Evolutionary conservation across 2,888 invertebrate species (phyloP).

Genomic region (Limenitis camilla): DNA sequence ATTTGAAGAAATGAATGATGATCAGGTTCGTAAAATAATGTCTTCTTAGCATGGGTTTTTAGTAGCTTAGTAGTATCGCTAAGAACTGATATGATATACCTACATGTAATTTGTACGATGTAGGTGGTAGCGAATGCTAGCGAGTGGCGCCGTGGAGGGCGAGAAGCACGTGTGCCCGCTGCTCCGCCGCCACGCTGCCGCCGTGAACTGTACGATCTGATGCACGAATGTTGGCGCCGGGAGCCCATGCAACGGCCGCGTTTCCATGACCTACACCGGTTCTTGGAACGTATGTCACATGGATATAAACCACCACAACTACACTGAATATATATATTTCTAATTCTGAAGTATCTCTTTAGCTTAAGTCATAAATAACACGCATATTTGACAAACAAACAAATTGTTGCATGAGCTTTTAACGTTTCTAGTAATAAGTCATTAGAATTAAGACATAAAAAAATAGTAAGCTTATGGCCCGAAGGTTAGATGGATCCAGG

Average conservation of each 20-base stretch:
- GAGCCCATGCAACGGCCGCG: constrained; percentile 86
- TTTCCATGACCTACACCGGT: constrained; percentile 91
- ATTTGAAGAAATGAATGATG: constrained; percentile 86
- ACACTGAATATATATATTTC: constrained; percentile 22
- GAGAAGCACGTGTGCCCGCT: constrained; percentile 61
- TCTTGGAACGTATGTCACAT: constrained; percentile 84
- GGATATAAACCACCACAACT: constrained; percentile 74
- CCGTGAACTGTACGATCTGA: constrained; percentile 90
- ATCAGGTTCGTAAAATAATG: constrained; percentile 69
- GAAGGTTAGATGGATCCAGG: constrained; percentile 20
- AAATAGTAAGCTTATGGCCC: constrained; percentile 20
- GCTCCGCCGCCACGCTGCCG: constrained; percentile 85
- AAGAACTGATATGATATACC: no score
- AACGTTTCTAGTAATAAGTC: constrained; percentile 21
- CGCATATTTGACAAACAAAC: constrained; percentile 22
- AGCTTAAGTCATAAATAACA: not conserved
- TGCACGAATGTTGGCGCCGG: constrained; percentile 93
- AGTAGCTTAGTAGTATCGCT: no score
- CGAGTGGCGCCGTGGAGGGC: constrained; percentile 75
- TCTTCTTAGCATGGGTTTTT: no score
- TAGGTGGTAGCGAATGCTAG: constrained; percentile 79
- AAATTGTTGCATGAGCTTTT: constrained; percentile 28
- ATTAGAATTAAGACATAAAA: constrained; percentile 17
- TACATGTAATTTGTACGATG: no score
- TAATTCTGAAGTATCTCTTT: not conserved